Conservation (phyloP, 2,888 invertebrate species). For the Dione vanillae region DNA sequence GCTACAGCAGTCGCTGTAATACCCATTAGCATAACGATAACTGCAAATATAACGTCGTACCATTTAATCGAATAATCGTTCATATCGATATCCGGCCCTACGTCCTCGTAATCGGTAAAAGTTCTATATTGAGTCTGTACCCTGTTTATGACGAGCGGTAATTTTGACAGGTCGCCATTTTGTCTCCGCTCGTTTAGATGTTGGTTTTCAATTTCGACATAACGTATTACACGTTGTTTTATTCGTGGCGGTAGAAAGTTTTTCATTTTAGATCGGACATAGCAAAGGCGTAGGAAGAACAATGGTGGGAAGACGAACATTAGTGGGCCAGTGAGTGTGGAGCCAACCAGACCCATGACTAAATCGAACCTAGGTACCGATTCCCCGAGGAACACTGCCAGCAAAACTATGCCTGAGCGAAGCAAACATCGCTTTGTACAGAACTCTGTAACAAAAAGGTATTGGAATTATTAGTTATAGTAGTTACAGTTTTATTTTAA, state of each 20-base stretch:
- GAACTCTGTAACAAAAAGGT: slow-evolving; percentile 86
- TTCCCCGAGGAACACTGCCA: slow-evolving; percentile 91
- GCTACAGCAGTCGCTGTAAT: slow-evolving; percentile 86
- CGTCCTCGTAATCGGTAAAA: slow-evolving; percentile 53
- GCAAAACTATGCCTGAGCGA: slow-evolving; percentile 87
- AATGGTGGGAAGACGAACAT: slow-evolving; percentile 94
- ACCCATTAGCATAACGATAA: slow-evolving; percentile 86
- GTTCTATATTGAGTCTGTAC: slow-evolving; percentile 65
- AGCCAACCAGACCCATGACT: slow-evolving; percentile 94
- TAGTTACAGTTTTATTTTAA: no score
- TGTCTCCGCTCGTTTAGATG: slow-evolving; percentile 26
- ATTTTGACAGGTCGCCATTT: slow-evolving; percentile 54
- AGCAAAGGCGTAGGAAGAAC: slow-evolving; percentile 89
- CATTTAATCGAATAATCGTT: slow-evolving; percentile 64
- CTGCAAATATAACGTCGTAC: slow-evolving; percentile 81
- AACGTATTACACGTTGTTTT: slow-evolving; percentile 1
- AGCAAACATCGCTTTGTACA: slow-evolving; percentile 88
- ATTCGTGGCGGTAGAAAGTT: slow-evolving; percentile 34
- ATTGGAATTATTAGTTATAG: not conserved
- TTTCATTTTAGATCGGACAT: slow-evolving; percentile 68
- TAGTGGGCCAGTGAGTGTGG: slow-evolving; percentile 91
- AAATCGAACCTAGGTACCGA: slow-evolving; percentile 93
- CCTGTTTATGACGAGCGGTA: slow-evolving; percentile 58
- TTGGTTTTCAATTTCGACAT: slow-evolving; percentile 28
- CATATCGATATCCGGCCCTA: slow-evolving; percentile 49